Evolutionary conservation across 2,797 vertebrate genomes (phyloP), one percentile per base, ranked within the genome.

Genomic region (Anguilla megastoma): DNA sequence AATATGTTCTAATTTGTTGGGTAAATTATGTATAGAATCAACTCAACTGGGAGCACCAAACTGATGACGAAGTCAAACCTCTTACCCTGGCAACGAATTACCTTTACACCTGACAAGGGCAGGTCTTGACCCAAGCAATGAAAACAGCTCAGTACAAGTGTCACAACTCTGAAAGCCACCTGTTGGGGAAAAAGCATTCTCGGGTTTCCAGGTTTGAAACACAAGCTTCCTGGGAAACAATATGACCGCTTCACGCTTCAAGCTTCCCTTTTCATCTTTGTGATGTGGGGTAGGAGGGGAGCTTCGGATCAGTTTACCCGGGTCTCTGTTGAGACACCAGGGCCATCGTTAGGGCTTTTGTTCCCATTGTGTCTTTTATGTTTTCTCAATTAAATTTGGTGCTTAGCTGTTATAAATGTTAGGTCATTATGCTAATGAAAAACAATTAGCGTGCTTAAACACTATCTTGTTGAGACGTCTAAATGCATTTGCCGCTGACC

Each of bases 171-270:
- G 74, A 66, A 50, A 50, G 84, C 71, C 58, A 83, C 71, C 85
- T 33, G 71, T 76, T 86, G 56, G 41, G 84, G 56, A 60, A 58
- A 63, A 50, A 58, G 45, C 33, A 41, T 71, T 66, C 60, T 89
- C 76, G 36, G 48, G 63, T 89, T 89, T 89, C 85, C 45, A 84
- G 85, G 76, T 84, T 45, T 86, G 76, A 83, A 89, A 89, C 30
- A 76, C 74, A 83, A 89, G 88, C 76, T 83, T 58, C 85, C 76
- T 86, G 85, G 88, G 88, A 86, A 89, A 89, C 88, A 89, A 89
- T 89, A 58, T 86, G 21, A 71, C 48, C 33, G 27, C 85, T 89
- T 86, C 85, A 86, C 41, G 88, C 85, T 86, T 89, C 85, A 69
- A 36, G 76, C 45, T 12, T 71, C 48, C 76, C 88, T 69, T 86